Evolutionary conservation across 1,140 invertebrate species (phyloP).

Genomic region (Mercenaria mercenaria): DNA sequence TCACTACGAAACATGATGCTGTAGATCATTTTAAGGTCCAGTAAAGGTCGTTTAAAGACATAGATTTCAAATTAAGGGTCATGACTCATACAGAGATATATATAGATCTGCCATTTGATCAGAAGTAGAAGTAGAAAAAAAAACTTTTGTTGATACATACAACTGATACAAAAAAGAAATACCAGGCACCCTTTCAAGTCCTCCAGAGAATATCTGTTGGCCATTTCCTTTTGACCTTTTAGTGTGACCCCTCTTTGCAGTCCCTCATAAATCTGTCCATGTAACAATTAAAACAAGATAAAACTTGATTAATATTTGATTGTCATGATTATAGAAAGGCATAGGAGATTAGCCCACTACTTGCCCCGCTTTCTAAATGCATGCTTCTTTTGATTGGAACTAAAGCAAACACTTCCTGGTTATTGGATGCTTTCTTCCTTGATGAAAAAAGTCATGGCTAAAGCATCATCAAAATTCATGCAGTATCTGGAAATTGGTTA

Average conservation of each 20-base stretch:
- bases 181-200: background rate
- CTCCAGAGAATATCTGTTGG: background rate
- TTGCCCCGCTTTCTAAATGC: background rate
- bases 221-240: conserved; percentile 22
- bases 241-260: conserved; percentile 43
- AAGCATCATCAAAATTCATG: too few species aligned
- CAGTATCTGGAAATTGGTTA: too few species aligned
- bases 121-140: too few species aligned
- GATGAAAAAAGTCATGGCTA: too few species aligned
- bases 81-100: too few species aligned
- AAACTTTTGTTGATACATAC: too few species aligned
- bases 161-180: background rate
- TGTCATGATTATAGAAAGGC: conserved; percentile 26
- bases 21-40: too few species aligned
- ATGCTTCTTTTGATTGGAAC: background rate
- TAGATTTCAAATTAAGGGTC: too few species aligned
- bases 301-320: conserved; percentile 50
- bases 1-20: too few species aligned
- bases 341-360: background rate
- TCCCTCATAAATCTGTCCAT: conserved; percentile 52
- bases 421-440: too few species aligned
- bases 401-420: background rate
- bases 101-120: too few species aligned
- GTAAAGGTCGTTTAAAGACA: too few species aligned
- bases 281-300: conserved; percentile 59